phyloP scores from a whole-genome alignment of 2,113 vertebrate species.

The Oryzias curvinotus region DNA sequence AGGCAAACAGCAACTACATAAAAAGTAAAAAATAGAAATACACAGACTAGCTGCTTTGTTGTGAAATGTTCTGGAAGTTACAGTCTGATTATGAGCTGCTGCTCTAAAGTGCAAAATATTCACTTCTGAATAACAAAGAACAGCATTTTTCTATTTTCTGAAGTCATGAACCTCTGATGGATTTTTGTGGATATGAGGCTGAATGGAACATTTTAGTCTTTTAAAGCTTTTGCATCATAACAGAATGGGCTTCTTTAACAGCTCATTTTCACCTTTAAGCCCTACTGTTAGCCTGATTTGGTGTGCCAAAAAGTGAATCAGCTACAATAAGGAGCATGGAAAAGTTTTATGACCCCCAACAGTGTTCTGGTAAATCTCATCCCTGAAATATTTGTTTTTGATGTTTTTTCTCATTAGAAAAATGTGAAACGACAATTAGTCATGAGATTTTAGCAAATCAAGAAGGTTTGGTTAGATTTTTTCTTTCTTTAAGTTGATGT shows the following conservation, averaged over 20 bases:
- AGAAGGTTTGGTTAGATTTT: background rate
- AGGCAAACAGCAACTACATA: background rate
- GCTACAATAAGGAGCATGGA: slow-evolving; percentile 11
- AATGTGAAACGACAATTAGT: background rate
- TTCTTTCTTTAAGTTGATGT: background rate
- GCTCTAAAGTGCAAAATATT: too few species aligned
- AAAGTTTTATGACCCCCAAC: slow-evolving; percentile 11
- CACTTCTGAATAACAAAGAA: too few species aligned
- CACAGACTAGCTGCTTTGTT: background rate
- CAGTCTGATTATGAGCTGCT: too few species aligned
- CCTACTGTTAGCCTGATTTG: background rate
- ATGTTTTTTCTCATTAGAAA: background rate
- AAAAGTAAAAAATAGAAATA: background rate
- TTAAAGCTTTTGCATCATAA: slow-evolving; percentile 60
- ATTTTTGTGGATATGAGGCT: slow-evolving; percentile 48
- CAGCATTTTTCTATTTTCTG: too few species aligned
- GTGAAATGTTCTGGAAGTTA: background rate
- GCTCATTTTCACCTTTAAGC: slow-evolving; percentile 52
- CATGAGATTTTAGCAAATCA: background rate
- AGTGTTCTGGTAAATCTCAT: background rate
- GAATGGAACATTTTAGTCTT: slow-evolving; percentile 20
- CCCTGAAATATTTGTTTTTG: background rate
- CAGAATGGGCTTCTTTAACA: slow-evolving; percentile 64
- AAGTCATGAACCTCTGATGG: slow-evolving; percentile 46
- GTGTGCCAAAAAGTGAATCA: slow-evolving; percentile 19